phyloP scores from a whole-genome alignment of 2,888 invertebrate species.

The Diaprepes abbreviatus region DNA sequence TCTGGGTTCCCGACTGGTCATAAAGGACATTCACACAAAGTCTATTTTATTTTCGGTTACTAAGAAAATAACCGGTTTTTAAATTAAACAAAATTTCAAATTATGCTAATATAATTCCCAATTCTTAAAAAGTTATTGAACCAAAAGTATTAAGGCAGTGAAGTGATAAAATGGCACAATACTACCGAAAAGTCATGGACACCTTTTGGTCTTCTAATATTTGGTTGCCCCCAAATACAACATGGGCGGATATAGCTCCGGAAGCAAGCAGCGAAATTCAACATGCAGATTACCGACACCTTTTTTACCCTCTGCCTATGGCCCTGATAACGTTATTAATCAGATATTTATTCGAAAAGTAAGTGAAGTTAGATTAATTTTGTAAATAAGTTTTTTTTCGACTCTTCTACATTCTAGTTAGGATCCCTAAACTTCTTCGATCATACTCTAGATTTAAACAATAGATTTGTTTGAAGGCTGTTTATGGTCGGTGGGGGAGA shows the following conservation, averaged over 20 bases:
- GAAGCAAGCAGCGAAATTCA: slow-evolving; percentile 78
- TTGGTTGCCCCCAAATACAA: slow-evolving; percentile 93
- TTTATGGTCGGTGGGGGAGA: no score
- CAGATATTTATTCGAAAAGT: slow-evolving; percentile 89
- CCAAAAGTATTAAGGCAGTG: slow-evolving; percentile 6
- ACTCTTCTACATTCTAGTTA: no score
- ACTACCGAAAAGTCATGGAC: slow-evolving; percentile 68
- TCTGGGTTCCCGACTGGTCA: no score
- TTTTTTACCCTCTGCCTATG: slow-evolving; percentile 85
- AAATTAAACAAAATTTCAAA: no score
- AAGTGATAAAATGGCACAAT: slow-evolving; percentile 63
- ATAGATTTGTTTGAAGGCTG: no score
- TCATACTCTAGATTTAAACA: no score
- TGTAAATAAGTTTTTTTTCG: no score
- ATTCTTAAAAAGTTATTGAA: neutral
- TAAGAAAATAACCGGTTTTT: no score
- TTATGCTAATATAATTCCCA: no score
- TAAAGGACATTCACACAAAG: no score
- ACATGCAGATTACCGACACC: slow-evolving; percentile 84
- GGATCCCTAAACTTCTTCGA: no score
- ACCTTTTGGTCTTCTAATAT: slow-evolving; percentile 87
- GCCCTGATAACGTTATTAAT: slow-evolving; percentile 82
- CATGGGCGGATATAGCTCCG: slow-evolving; percentile 89
- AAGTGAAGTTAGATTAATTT: slow-evolving; percentile 66
- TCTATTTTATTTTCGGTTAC: no score